Evolutionary conservation across 2,797 vertebrate species (phyloP).

Genomic region (Gallirallus australis): DNA sequence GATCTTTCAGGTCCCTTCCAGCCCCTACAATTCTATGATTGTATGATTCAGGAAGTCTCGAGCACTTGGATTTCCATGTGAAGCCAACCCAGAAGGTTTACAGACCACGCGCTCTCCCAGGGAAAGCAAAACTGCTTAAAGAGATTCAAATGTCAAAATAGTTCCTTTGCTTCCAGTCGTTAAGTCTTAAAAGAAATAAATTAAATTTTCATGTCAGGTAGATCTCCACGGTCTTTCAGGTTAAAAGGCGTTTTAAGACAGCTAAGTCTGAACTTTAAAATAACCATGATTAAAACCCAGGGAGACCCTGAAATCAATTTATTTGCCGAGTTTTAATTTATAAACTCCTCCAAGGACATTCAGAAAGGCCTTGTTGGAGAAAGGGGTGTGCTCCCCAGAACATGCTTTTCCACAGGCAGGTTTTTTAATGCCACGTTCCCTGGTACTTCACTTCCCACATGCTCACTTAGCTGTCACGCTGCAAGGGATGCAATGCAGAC

Average conservation of each 20-base stretch:
- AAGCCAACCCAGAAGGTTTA: not conserved
- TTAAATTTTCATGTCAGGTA: not conserved
- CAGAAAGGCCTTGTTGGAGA: not conserved
- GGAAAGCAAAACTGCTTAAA: constrained; percentile 1
- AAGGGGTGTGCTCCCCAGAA: not conserved
- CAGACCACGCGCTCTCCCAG: not conserved
- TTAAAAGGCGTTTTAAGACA: not conserved
- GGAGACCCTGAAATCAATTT: not conserved
- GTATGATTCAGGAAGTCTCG: rapidly evolving
- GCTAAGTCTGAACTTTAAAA: not conserved
- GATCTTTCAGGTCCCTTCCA: too few species aligned
- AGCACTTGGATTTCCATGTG: not conserved
- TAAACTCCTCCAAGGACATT: not conserved
- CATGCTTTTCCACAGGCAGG: rapidly evolving
- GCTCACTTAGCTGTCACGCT: not conserved
- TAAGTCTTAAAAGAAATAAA: constrained; percentile 2
- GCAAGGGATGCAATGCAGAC: rapidly evolving
- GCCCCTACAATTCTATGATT: too few species aligned
- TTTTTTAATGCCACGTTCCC: not conserved
- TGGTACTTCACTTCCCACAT: not conserved
- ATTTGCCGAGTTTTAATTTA: not conserved
- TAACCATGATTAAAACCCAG: not conserved
- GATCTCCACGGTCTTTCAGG: not conserved
- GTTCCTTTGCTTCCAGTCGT: constrained; percentile 4
- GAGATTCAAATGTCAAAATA: constrained; percentile 41